phyloP scores from a whole-genome alignment of 1,140 invertebrate species.

The Scaptodrosophila lebanonensis region DNA sequence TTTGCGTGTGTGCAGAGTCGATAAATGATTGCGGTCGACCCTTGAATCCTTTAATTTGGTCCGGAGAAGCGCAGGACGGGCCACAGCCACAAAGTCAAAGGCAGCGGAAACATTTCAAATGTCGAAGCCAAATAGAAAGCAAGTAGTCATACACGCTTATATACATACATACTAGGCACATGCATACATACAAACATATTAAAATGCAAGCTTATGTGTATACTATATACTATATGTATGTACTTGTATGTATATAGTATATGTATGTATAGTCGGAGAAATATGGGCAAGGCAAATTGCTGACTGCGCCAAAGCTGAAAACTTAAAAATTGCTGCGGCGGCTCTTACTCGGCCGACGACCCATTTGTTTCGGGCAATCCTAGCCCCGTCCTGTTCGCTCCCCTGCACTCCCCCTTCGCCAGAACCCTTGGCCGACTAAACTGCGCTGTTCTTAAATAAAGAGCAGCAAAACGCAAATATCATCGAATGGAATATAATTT shows the following conservation, averaged over 20 bases:
- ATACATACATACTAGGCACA: too few relatives aligned
- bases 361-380: constrained; percentile 2
- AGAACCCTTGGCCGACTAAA: not conserved
- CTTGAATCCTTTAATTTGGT: constrained; percentile 71
- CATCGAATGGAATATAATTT: constrained; percentile 75
- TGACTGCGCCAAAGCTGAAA: constrained; percentile 68
- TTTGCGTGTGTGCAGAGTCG: too few relatives aligned
- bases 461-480: constrained; percentile 75
- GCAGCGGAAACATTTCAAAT: constrained; percentile 70
- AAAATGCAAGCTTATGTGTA: too few relatives aligned
- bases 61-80: constrained; percentile 21
- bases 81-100: constrained; percentile 61
- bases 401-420: constrained; percentile 10
- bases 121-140: constrained; percentile 62
- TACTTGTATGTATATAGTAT: too few relatives aligned
- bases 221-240: too few relatives aligned
- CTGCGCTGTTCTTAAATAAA: constrained; percentile 66
- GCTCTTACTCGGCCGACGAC: not conserved
- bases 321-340: constrained; percentile 49
- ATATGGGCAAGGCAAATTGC: constrained; percentile 72
- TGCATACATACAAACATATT: constrained; percentile 53
- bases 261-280: constrained; percentile 69
- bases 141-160: not conserved
- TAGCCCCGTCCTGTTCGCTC: constrained; percentile 31
- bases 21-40: constrained; percentile 72